Conservation (phyloP, 2,888 invertebrate species). For the Hydropsyche betteni region DNA sequence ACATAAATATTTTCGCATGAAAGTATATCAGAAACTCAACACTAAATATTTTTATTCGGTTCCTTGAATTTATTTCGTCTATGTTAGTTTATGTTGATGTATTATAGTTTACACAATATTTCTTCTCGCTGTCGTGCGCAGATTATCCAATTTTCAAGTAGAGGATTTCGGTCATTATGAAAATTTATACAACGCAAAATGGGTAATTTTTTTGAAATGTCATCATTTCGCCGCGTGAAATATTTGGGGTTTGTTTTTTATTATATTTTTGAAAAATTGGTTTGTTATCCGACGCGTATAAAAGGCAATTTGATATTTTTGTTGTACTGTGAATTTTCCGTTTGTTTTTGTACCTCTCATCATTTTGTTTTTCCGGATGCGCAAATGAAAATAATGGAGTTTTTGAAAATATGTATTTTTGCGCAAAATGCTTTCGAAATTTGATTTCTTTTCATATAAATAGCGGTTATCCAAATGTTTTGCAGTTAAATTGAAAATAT, state of each 20-base stretch:
- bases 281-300: constrained; percentile 1
- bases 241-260: background rate
- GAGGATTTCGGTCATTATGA: constrained; percentile 15
- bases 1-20: too few species aligned
- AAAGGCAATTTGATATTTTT: constrained; percentile 4
- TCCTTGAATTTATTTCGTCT: too few species aligned
- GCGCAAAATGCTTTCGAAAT: too few species aligned
- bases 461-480: background rate
- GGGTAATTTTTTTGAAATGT: background rate
- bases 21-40: too few species aligned
- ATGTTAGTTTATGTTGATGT: background rate
- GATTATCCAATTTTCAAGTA: constrained; percentile 16
- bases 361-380: too few species aligned
- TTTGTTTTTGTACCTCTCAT: too few species aligned
- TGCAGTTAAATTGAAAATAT: constrained; percentile 14
- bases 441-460: background rate
- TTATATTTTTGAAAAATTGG: constrained; percentile 10
- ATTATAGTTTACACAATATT: constrained; percentile 2
- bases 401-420: too few species aligned
- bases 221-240: background rate
- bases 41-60: too few species aligned
- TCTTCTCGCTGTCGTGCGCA: constrained; percentile 9
- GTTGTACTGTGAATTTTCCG: too few species aligned
- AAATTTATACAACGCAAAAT: background rate
- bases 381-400: too few species aligned